Evolutionary conservation across 30 jellyfish, hydroid and myxozoan species (phyloP).

Genomic region (Clytia hemisphaerica): DNA sequence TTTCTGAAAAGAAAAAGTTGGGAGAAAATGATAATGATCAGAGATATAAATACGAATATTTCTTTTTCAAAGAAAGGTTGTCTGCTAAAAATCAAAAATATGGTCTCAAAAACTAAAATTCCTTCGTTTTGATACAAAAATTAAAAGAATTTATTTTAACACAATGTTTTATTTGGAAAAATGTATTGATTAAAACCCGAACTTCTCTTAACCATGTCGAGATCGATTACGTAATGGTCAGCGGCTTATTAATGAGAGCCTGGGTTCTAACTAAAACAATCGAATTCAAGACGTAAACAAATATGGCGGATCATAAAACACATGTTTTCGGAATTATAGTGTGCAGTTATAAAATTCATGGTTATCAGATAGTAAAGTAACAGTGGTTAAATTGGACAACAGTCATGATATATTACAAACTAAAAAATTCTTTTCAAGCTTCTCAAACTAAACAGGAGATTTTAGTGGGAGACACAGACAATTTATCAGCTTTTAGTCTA

Average conservation of each 20-base stretch:
- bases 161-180: background rate
- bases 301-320: slow-evolving; percentile 3
- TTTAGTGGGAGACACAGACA: too few species aligned
- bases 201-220: background rate
- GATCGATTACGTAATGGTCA: background rate
- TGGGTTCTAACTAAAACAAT: slow-evolving; percentile 7
- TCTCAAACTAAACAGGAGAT: too few species aligned
- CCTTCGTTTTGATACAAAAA: background rate
- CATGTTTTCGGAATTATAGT: background rate
- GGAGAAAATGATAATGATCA: slow-evolving; percentile 17
- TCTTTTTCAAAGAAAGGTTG: too few species aligned
- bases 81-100: too few species aligned
- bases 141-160: background rate
- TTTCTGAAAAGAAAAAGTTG: slow-evolving; percentile 1
- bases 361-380: background rate
- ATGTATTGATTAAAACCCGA: background rate
- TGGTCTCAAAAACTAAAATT: background rate
- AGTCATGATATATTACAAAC: slow-evolving; percentile 5
- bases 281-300: background rate
- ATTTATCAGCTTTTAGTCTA: too few species aligned
- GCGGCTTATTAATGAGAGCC: slow-evolving; percentile 14
- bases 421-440: too few species aligned
- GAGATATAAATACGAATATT: too few species aligned
- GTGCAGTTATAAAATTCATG: background rate
- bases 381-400: background rate